phyloP scores from a whole-genome alignment of 1,140 invertebrate genomes.

The Portunus trituberculatus region DNA sequence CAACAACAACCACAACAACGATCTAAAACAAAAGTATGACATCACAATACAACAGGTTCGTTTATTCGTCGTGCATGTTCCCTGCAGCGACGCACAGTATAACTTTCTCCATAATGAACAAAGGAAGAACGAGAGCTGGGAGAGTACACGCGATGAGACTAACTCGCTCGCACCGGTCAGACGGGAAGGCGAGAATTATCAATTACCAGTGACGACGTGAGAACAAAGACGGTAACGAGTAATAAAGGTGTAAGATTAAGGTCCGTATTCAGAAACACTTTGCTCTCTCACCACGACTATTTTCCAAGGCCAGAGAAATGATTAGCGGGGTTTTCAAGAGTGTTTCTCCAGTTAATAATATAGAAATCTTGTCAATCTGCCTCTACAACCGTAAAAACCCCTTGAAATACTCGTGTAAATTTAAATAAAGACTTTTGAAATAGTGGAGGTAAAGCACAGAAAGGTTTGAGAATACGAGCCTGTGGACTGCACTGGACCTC shows the following conservation, averaged over 20 bases:
- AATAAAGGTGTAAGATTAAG: neutral
- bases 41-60: neutral
- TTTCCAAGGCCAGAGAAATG: too few species aligned
- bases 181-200: conserved; percentile 6
- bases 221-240: neutral
- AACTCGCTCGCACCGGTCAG: neutral
- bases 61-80: neutral
- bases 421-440: too few species aligned
- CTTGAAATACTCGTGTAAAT: too few species aligned
- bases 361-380: too few species aligned
- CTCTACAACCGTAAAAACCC: too few species aligned
- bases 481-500: too few species aligned
- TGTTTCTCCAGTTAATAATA: too few species aligned
- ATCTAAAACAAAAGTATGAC: neutral
- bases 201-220: neutral
- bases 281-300: too few species aligned
- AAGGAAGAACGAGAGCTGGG: neutral
- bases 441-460: too few species aligned
- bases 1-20: neutral
- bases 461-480: too few species aligned
- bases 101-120: conserved; percentile 3
- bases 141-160: neutral
- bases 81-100: neutral
- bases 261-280: too few species aligned
- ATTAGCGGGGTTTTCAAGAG: too few species aligned